Percentiles rank a stretch among this genome's conserved stretches.
Evolutionary conservation across 2,113 vertebrate species (phyloP).

Genomic region (Pseudorectes ferrugineus): DNA sequence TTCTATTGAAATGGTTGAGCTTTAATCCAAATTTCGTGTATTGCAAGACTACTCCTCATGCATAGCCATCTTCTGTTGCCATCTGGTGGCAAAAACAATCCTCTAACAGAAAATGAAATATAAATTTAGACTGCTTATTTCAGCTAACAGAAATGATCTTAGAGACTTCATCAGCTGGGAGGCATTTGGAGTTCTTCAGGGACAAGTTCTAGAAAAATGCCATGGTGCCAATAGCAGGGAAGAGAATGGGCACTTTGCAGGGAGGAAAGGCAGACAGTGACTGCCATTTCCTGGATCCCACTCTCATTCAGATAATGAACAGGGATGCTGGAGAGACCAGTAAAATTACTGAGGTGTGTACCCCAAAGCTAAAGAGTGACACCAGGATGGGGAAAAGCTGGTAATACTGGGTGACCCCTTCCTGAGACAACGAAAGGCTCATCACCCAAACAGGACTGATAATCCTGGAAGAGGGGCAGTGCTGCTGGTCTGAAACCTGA

Average conservation of each 20-base stretch:
- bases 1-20: not conserved
- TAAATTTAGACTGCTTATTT: not conserved
- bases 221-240: not conserved
- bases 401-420: not conserved
- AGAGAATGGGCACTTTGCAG: not conserved
- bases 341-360: not conserved
- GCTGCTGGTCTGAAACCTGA: not conserved
- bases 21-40: not conserved
- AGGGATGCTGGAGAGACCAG: not conserved
- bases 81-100: conserved; percentile 20
- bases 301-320: not conserved
- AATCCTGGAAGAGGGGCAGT: not conserved
- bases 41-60: not conserved
- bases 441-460: not conserved
- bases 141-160: not conserved
- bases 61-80: conserved; percentile 23
- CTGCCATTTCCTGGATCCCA: not conserved
- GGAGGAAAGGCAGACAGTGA: not conserved
- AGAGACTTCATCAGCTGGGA: not conserved
- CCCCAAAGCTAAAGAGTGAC: not conserved
- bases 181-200: not conserved
- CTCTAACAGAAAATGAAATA: not conserved
- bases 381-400: not conserved
- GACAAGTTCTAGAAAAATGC: not conserved
- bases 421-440: not conserved